phyloP scores from a whole-genome alignment of 2,113 vertebrate species.

The Vimba vimba region DNA sequence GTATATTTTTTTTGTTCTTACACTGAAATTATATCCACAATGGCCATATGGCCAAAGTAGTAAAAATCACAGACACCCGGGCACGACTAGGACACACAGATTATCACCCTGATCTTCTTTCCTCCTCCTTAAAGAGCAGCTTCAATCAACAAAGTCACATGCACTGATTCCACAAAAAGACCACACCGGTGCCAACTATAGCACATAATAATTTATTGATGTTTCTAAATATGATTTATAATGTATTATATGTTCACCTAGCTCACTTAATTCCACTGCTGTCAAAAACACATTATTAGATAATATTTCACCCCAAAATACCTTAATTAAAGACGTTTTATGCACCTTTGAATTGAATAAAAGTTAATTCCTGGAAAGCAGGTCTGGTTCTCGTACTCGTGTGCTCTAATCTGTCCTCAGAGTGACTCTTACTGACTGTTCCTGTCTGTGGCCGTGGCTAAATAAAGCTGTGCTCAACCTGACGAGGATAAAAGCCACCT shows the following conservation, averaged over 20 bases:
- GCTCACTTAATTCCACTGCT: neutral
- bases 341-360: neutral
- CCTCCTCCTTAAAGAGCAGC: neutral
- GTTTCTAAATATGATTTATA: neutral
- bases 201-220: neutral
- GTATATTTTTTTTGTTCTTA: neutral
- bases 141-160: neutral
- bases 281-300: neutral
- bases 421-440: slow-evolving; percentile 4
- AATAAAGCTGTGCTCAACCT: slow-evolving; percentile 35
- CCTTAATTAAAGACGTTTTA: neutral
- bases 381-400: neutral
- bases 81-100: neutral
- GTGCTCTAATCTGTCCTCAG: slow-evolving; percentile 32
- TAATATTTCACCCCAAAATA: neutral
- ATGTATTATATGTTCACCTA: neutral
- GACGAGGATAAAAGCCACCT: slow-evolving; percentile 9
- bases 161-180: neutral
- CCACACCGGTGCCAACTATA: neutral
- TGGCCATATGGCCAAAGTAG: neutral
- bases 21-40: neutral
- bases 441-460: slow-evolving; percentile 33
- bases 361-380: slow-evolving; percentile 15
- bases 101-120: slow-evolving; percentile 32
- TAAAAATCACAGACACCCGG: neutral